These are phyloP conservation scores for Zoroaster sp. DNA, from an alignment of 53 echinoderm and acorn worm species.

Conservation along the genomic window DNA sequence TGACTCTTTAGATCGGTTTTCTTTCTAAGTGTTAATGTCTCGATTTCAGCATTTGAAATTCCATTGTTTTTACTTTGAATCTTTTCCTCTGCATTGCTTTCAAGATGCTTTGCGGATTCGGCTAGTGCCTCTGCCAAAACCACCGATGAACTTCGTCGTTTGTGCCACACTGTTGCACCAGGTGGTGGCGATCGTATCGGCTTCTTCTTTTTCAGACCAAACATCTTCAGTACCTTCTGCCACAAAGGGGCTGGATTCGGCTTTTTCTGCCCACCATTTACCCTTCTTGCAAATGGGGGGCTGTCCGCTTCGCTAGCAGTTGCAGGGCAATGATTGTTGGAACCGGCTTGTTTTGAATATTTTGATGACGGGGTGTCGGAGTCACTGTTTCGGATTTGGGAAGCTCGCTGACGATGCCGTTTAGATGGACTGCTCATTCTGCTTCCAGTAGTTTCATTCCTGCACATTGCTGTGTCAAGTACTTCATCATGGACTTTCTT, in stretches of 20 bases:
- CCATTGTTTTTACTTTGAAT: background rate
- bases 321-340: background rate
- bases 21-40: background rate
- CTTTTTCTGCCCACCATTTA: background rate
- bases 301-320: background rate
- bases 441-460: background rate
- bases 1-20: background rate
- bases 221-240: slow-evolving; percentile 39
- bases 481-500: background rate
- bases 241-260: slow-evolving; percentile 23
- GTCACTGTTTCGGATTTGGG: slow-evolving; percentile 16
- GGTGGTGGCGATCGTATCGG: background rate
- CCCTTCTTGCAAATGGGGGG: background rate
- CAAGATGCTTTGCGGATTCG: slow-evolving; percentile 19
- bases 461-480: background rate
- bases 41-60: background rate
- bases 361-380: slow-evolving; percentile 21
- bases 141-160: slow-evolving; percentile 29
- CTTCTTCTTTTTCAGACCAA: slow-evolving; percentile 24
- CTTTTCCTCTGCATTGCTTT: background rate
- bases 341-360: background rate
- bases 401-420: background rate
- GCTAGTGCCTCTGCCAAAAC: slow-evolving; percentile 27
- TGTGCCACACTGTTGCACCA: slow-evolving; percentile 13
- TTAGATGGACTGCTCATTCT: slow-evolving; percentile 21